These are phyloP conservation scores for Acromyrmex charruanus DNA, from an alignment of 1,140 invertebrate genomes.

Conservation along the genomic window DNA sequence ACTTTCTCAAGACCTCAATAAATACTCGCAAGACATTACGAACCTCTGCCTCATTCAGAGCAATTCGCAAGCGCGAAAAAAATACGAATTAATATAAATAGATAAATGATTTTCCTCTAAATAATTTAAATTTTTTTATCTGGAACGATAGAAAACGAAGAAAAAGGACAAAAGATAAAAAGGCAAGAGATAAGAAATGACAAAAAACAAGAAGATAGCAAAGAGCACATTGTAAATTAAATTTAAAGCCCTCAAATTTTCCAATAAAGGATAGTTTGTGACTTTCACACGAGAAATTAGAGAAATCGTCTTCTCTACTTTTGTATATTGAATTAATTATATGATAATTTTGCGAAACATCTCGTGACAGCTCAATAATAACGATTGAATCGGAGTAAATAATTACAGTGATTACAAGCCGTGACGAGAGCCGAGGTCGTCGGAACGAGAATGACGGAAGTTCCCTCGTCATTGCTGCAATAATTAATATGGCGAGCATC, in stretches of 20 bases:
- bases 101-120: no score
- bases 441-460: constrained; percentile 35
- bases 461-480: constrained; percentile 3
- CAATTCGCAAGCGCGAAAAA: no score
- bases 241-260: not conserved
- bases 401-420: constrained; percentile 15
- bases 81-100: no score
- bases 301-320: not conserved
- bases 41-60: not conserved
- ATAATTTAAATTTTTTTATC: no score
- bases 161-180: no score
- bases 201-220: no score
- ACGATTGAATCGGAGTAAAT: constrained; percentile 36
- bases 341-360: not conserved
- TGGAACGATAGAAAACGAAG: no score
- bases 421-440: constrained; percentile 26
- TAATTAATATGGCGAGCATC: constrained; percentile 28
- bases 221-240: no score
- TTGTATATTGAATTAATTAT: not conserved
- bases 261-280: not conserved
- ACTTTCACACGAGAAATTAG: not conserved
- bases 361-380: constrained; percentile 24
- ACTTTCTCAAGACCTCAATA: constrained; percentile 44
- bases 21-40: constrained; percentile 28
- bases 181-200: no score